Conservation (phyloP, 2,797 vertebrate genomes). For the Oryzias sinensis region DNA sequence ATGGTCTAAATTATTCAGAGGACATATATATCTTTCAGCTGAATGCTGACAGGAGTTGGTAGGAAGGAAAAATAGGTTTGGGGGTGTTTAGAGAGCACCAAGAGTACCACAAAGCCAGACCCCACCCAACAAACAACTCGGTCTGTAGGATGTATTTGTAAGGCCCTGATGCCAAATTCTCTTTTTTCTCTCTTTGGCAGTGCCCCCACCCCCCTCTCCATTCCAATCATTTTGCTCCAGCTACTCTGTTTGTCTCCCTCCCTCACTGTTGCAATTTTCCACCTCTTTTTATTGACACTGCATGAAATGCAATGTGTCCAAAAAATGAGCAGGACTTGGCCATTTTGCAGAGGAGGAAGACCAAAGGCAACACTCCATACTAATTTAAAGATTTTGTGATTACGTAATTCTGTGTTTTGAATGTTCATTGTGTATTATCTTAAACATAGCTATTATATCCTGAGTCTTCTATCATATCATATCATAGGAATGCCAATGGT, state of each 20-base stretch:
- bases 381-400: conserved; percentile 4
- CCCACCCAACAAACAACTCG: background rate
- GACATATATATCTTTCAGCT: conserved; percentile 75
- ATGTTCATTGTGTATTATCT: conserved; percentile 1
- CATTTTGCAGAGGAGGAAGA: conserved; percentile 39
- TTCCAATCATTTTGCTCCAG: conserved; percentile 7
- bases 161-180: background rate
- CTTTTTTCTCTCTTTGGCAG: too few relatives aligned
- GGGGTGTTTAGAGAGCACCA: conserved; percentile 36
- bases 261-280: conserved; percentile 29
- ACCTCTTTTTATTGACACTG: conserved; percentile 53
- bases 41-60: conserved; percentile 62
- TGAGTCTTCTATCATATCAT: too few relatives aligned
- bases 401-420: background rate
- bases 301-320: conserved; percentile 66
- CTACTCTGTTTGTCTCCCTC: conserved; percentile 31
- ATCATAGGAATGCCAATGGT: too few relatives aligned
- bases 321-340: conserved; percentile 56
- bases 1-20: conserved; percentile 79
- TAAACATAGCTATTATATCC: background rate
- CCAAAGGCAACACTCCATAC: conserved; percentile 12
- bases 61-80: conserved; percentile 50
- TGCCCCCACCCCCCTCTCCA: background rate
- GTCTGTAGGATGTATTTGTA: background rate
- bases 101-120: conserved; percentile 34